phyloP scores from a whole-genome alignment of 1,140 invertebrate genomes.

The Steinernema feltiae region DNA sequence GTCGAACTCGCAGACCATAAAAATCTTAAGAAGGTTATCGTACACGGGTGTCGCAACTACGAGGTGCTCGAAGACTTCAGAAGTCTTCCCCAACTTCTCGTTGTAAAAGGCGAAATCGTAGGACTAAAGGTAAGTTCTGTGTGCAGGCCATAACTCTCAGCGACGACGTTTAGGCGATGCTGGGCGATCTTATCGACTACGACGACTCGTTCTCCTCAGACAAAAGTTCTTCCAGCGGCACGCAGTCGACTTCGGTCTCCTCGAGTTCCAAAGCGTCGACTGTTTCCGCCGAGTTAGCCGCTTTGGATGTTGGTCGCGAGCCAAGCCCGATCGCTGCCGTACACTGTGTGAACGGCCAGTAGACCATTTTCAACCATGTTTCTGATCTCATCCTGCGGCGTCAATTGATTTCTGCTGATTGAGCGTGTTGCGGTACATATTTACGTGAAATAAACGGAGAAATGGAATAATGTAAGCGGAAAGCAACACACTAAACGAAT shows the following conservation, averaged over 20 bases:
- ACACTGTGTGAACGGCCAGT: not conserved
- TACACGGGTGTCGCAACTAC: conserved; percentile 56
- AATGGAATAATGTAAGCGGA: no score
- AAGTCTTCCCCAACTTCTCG: conserved; percentile 52
- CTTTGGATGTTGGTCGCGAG: not conserved
- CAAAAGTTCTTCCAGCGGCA: not conserved
- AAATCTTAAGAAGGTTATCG: conserved; percentile 53
- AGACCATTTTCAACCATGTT: not conserved
- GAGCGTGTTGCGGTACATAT: not conserved
- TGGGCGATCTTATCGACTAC: conserved; percentile 36
- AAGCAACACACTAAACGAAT: not conserved
- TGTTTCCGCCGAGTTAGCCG: not conserved
- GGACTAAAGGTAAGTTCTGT: conserved; percentile 45
- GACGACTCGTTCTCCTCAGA: conserved; percentile 2
- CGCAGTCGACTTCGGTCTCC: not conserved
- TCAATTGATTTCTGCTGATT: not conserved
- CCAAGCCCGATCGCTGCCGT: not conserved
- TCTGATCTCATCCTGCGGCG: not conserved
- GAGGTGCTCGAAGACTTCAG: conserved; percentile 54
- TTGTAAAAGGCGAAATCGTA: conserved; percentile 49
- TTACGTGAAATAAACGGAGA: no score
- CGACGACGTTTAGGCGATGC: conserved; percentile 30
- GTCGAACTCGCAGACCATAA: conserved; percentile 47
- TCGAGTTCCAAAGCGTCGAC: not conserved
- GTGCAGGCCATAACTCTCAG: not conserved